Percentiles rank a stretch among this genome's conserved stretches.
phyloP scores from a whole-genome alignment of 2,113 vertebrate genomes.

The Tetrao urogallus region DNA sequence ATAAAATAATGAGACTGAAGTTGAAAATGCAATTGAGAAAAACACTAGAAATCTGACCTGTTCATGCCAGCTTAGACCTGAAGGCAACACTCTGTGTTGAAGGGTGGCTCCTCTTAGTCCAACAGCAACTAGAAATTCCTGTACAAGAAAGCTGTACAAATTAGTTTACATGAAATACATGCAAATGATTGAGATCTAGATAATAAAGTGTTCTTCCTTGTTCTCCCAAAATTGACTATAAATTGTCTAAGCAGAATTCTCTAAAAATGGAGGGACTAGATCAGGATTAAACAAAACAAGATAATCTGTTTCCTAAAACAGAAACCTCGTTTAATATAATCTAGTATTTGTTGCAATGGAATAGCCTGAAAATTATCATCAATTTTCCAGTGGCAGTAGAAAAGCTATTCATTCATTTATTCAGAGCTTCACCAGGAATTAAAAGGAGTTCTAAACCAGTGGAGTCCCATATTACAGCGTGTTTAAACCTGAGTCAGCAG shows the following conservation, averaged over 20 bases:
- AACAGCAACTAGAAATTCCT: conserved; percentile 94
- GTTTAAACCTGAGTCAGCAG: neutral
- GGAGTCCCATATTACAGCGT: neutral
- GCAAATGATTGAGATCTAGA: neutral
- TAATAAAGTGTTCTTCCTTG: neutral
- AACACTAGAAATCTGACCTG: conserved; percentile 82
- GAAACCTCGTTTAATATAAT: neutral
- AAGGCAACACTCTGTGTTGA: conserved; percentile 89
- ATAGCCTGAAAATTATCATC: neutral
- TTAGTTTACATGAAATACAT: neutral
- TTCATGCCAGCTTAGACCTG: conserved; percentile 93
- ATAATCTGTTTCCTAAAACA: neutral
- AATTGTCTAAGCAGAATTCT: neutral
- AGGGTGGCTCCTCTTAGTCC: conserved; percentile 93
- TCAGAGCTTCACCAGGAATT: neutral
- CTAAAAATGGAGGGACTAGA: neutral
- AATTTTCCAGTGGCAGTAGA: neutral
- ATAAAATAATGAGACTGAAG: neutral
- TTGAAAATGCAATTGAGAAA: neutral
- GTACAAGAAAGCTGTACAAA: neutral
- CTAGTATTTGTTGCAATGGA: neutral
- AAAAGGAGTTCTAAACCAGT: neutral
- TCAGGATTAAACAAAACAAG: neutral
- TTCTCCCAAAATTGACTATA: neutral
- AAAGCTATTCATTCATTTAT: neutral